These are phyloP conservation scores for Drosophila pseudoobscura DNA, from an alignment of 1,140 invertebrate species.

Conservation along the genomic window DNA sequence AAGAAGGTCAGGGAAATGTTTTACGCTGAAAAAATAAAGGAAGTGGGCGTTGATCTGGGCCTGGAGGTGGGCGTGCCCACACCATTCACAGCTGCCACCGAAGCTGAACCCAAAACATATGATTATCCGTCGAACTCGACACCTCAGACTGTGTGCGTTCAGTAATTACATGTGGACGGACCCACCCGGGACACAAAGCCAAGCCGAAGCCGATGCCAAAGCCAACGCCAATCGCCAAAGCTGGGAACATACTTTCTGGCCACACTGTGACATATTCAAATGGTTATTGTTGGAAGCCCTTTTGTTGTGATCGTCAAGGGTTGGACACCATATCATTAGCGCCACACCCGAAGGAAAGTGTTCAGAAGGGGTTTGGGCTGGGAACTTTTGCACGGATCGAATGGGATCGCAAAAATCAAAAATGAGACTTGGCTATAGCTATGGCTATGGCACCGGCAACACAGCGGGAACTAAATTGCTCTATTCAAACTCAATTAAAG, in stretches of 20 bases:
- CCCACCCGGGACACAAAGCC: conserved; percentile 62
- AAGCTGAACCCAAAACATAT: conserved; percentile 63
- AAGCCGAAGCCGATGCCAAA: conserved; percentile 32
- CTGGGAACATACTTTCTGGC: conserved; percentile 58
- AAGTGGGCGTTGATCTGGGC: conserved; percentile 57
- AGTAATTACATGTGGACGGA: conserved; percentile 49
- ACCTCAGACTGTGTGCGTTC: conserved; percentile 57
- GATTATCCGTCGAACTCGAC: conserved; percentile 77
- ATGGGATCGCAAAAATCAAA: conserved; percentile 3
- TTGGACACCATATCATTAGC: conserved; percentile 78
- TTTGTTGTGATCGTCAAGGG: conserved; percentile 36
- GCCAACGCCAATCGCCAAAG: conserved; percentile 53
- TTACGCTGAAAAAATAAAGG: conserved; percentile 43
- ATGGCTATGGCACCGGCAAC: conserved; percentile 5
- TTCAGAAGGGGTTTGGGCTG: conserved; percentile 38
- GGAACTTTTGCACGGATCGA: conserved; percentile 45
- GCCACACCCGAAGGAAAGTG: conserved; percentile 72
- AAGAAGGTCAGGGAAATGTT: conserved; percentile 14
- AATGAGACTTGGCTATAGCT: not conserved
- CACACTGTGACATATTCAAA: conserved; percentile 76
- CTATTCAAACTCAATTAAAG: conserved; percentile 78
- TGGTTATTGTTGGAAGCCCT: conserved; percentile 63
- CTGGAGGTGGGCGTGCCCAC: conserved; percentile 25
- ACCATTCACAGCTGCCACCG: conserved; percentile 52
- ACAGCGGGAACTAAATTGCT: conserved; percentile 79